Conservation (phyloP, 2,113 vertebrate species). For the Camelus dromedarius region DNA sequence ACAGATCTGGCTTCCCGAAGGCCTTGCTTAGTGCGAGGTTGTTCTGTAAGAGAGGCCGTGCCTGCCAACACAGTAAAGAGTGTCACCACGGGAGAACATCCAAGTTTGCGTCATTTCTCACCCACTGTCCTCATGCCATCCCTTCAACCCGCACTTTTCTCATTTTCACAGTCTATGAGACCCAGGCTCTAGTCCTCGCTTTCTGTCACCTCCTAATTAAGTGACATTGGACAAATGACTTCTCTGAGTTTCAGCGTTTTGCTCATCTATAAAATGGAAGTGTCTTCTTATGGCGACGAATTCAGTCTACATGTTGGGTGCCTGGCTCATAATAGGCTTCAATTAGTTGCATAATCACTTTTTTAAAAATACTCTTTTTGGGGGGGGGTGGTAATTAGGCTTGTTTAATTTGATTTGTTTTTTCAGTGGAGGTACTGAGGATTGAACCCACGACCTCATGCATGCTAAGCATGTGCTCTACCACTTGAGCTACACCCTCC, state of each 20-base stretch:
- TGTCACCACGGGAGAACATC: not conserved
- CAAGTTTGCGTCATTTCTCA: not conserved
- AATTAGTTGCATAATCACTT: not conserved
- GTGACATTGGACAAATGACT: not conserved
- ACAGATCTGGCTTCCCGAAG: not conserved
- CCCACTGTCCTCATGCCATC: not conserved
- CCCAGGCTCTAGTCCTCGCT: not conserved
- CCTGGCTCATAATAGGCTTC: not conserved
- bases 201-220: slow-evolving; percentile 1
- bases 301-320: not conserved
- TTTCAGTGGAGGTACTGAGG: no score
- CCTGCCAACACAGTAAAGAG: not conserved
- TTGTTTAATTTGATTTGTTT: no score
- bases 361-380: no score
- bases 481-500: no score
- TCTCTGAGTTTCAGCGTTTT: not conserved
- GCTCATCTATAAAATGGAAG: not conserved
- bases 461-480: no score
- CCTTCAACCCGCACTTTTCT: not conserved
- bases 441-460: no score
- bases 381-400: no score
- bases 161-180: not conserved
- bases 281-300: not conserved
- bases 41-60: not conserved
- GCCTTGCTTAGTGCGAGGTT: not conserved